Conservation (phyloP, 2,797 vertebrate species). For the Nannoperca obscura region DNA sequence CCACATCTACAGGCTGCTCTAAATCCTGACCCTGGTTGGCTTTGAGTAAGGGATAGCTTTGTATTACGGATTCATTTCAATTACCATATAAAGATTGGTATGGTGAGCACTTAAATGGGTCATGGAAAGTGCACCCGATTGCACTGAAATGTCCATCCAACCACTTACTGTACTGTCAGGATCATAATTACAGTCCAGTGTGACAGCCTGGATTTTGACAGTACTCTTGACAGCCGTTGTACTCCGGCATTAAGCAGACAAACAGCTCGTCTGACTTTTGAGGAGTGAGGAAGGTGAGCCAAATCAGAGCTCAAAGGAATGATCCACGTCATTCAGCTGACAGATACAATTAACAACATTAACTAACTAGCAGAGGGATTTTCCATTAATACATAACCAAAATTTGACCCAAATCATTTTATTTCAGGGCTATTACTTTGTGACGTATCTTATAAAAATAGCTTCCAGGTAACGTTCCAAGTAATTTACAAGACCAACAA, state of each 20-base stretch:
- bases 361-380: not conserved
- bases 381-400: not conserved
- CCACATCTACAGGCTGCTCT: too few relatives aligned
- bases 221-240: not conserved
- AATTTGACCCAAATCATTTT: not conserved
- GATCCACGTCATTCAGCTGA: slow-evolving; percentile 2
- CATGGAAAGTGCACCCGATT: not conserved
- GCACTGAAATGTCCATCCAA: slow-evolving; percentile 18
- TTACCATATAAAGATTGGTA: not conserved
- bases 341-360: slow-evolving; percentile 20
- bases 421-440: not conserved
- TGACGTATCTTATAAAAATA: not conserved
- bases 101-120: too few relatives aligned
- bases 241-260: slow-evolving; percentile 8
- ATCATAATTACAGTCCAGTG: slow-evolving; percentile 22
- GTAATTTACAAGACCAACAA: not conserved
- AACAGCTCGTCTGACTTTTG: slow-evolving; percentile 6
- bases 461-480: not conserved
- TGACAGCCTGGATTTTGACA: slow-evolving; percentile 23
- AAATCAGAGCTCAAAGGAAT: slow-evolving; percentile 14
- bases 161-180: slow-evolving; percentile 1
- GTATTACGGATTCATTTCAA: not conserved
- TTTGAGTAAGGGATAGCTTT: not conserved
- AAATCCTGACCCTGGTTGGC: not conserved
- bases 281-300: slow-evolving; percentile 17